phyloP scores from a whole-genome alignment of 2,888 invertebrate genomes.

The Atrina japonica region DNA sequence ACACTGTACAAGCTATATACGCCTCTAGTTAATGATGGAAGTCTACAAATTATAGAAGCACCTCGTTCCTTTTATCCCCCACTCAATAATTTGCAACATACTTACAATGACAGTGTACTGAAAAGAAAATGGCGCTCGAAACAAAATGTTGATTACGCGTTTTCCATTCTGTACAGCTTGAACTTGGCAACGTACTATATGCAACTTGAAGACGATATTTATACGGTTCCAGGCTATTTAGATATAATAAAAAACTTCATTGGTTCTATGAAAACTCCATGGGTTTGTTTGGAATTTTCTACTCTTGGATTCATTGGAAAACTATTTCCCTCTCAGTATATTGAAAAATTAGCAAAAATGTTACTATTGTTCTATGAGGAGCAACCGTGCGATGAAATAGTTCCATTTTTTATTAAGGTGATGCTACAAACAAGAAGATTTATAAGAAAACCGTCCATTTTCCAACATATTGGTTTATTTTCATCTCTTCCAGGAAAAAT shows the following conservation, averaged over 20 bases:
- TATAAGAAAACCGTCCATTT: slow-evolving; percentile 62
- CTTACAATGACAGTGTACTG: slow-evolving; percentile 73
- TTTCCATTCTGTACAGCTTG: slow-evolving; percentile 75
- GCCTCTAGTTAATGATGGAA: slow-evolving; percentile 57
- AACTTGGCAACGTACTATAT: slow-evolving; percentile 77
- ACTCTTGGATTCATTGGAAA: slow-evolving; percentile 67
- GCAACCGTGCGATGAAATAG: slow-evolving; percentile 64
- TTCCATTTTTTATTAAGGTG: slow-evolving; percentile 57
- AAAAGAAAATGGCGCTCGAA: slow-evolving; percentile 80
- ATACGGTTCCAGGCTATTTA: slow-evolving; percentile 74
- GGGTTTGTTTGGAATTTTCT: slow-evolving; percentile 68
- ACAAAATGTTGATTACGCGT: slow-evolving; percentile 81
- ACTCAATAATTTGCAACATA: slow-evolving; percentile 62
- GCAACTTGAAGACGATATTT: slow-evolving; percentile 80
- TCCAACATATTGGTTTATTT: slow-evolving; percentile 64
- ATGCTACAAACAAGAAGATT: slow-evolving; percentile 51
- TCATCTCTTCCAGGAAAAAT: slow-evolving; percentile 63
- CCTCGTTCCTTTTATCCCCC: slow-evolving; percentile 59
- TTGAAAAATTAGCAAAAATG: slow-evolving; percentile 67
- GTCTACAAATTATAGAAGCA: slow-evolving; percentile 77
- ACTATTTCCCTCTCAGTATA: slow-evolving; percentile 57
- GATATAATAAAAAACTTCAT: slow-evolving; percentile 76
- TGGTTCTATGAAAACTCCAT: slow-evolving; percentile 57
- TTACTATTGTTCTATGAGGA: slow-evolving; percentile 70
- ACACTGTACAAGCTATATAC: slow-evolving; percentile 57